A percentile compares a stretch with the other conserved stretches of the same genome.
phyloP scores from a whole-genome alignment of 1,140 invertebrate genomes.

The Brachionus plicatilis region DNA sequence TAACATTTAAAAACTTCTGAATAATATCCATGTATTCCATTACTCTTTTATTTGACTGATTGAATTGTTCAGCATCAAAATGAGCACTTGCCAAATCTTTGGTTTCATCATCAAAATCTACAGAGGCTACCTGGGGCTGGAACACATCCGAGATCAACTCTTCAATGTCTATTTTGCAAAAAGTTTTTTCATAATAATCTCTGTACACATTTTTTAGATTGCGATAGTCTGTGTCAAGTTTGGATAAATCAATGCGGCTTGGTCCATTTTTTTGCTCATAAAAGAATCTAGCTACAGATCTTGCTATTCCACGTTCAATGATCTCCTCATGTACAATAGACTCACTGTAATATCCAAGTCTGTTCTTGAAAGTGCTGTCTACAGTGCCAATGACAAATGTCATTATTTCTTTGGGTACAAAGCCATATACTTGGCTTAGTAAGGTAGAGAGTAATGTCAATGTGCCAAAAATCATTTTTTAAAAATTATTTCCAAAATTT shows the following conservation, averaged over 20 bases:
- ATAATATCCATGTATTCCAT: background rate
- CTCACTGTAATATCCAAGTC: background rate
- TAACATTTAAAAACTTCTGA: background rate
- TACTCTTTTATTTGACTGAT: background rate
- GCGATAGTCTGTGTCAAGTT: background rate
- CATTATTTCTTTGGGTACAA: constrained; percentile 9
- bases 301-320: background rate
- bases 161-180: background rate
- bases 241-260: background rate
- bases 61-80: constrained; percentile 33
- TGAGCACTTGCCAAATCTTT: constrained; percentile 17
- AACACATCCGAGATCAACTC: background rate
- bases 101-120: constrained; percentile 14
- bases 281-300: constrained; percentile 16
- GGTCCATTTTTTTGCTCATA: background rate
- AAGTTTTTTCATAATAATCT: background rate
- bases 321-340: constrained; percentile 20
- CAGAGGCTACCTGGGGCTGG: background rate
- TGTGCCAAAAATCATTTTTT: background rate
- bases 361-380: background rate
- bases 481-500: background rate
- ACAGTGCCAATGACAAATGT: background rate
- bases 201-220: background rate
- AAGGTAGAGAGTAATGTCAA: background rate
- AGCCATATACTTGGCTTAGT: background rate